Evolutionary conservation across 2,888 invertebrate genomes (phyloP).

Genomic region (Merodon equestris): DNA sequence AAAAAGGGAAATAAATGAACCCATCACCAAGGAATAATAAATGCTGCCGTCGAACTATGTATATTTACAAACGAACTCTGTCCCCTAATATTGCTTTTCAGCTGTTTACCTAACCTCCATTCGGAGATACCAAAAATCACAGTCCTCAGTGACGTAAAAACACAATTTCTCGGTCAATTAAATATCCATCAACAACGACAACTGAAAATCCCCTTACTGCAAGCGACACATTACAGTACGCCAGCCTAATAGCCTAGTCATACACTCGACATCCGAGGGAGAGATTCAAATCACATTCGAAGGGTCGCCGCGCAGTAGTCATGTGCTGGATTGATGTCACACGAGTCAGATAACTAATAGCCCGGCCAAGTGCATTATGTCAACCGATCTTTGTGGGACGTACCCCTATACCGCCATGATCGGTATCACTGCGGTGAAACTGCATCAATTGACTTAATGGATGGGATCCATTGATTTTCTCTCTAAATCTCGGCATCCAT

Average conservation of each 20-base stretch:
- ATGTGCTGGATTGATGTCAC: conserved; percentile 21
- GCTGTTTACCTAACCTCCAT: neutral
- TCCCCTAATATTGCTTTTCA: neutral
- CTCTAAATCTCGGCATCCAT: conserved; percentile 9
- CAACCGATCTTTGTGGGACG: conserved; percentile 51
- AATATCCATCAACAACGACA: conserved; percentile 31
- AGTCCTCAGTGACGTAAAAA: conserved; percentile 20
- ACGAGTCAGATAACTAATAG: conserved; percentile 18
- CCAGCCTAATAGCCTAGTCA: conserved; percentile 14
- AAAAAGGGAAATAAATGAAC: too few relatives aligned
- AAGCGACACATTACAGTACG: neutral
- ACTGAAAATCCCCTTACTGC: conserved; percentile 25
- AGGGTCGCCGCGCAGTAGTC: conserved; percentile 12
- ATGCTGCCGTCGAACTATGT: too few relatives aligned
- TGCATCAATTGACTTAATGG: conserved; percentile 46
- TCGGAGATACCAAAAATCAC: conserved; percentile 25
- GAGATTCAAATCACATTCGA: conserved; percentile 14
- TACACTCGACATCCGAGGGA: neutral
- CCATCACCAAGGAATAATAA: too few relatives aligned
- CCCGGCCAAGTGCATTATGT: conserved; percentile 43
- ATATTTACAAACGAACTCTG: too few relatives aligned
- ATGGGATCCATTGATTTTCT: conserved; percentile 49
- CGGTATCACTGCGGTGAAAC: conserved; percentile 38
- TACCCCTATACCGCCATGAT: conserved; percentile 43
- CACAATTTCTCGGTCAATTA: conserved; percentile 50